Base-by-base conservation (phyloP, 2,113 vertebrate genomes). In the Ptyas mucosa region DNA sequence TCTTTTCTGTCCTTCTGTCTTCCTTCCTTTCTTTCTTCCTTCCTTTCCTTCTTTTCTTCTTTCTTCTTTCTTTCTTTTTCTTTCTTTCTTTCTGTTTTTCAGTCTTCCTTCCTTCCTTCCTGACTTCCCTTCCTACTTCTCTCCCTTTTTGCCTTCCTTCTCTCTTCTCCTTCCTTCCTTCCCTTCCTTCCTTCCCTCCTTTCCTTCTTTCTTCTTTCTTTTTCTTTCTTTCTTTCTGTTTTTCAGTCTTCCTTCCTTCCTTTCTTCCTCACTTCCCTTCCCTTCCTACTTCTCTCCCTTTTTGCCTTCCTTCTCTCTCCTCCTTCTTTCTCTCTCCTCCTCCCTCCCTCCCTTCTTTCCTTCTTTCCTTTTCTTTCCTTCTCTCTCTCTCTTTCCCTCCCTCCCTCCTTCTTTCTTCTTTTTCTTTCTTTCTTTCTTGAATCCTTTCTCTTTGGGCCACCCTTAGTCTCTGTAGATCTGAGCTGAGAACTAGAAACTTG, bases 1-100 rank as follows among this genome's bases (percentile, higher is more conserved):
- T 58, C 57, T 55, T 21, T 55, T 55, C 54, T 20, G 4, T 55
- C 54, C 20, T 55, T 20, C 2, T 14, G 12, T 1, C 26, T 61
- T 29, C 11, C 3, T 29, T 14, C 8, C 2, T 64, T n/a, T 1
- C 26, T 61, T 29, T 3, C 3, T 29, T 14, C 8, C 2, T 64
- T n/a, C 11, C 1, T 0, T 11, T 1, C 1, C 1, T 11, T 1
- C 4, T 54, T 55, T 14, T 23, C 23, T 9, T 24, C 23, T 11
- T 14, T 12, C 11, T 29, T 64, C 26, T 12, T 58, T 54, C 53
- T 58, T 24, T 58, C 8, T 24, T 8, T 29, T 4, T 29, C 21
- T 49, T 61, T 90, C 4, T 85, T 54, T 3, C 3, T 46, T 12
- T 64, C 23, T 9, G 5, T 57, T 5, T 23, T 7, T 8, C 6